Percentiles rank a stretch among this genome's conserved stretches.
Conservation (phyloP, 1,140 invertebrate genomes). For the Ceratina australensis region DNA sequence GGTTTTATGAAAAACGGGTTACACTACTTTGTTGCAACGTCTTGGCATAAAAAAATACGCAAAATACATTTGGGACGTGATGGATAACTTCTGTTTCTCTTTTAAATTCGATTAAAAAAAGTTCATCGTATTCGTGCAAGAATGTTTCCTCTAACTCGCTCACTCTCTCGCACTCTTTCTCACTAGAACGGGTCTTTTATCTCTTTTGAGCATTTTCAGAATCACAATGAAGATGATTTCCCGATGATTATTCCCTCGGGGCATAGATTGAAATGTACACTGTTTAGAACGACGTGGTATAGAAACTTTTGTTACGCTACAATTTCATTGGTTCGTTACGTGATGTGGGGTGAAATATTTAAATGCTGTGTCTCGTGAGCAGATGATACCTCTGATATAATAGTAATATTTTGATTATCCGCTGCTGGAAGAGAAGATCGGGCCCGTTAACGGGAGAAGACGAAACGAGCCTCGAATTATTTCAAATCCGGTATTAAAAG, state of each 20-base stretch:
- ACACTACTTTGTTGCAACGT: slow-evolving; percentile 7
- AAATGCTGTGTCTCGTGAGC: slow-evolving; percentile 2
- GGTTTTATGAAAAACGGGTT: slow-evolving; percentile 1
- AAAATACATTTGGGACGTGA: slow-evolving; percentile 27
- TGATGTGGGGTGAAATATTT: background rate
- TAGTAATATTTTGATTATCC: slow-evolving; percentile 4
- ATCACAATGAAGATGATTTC: slow-evolving; percentile 28
- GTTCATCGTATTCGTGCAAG: background rate
- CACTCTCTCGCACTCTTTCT: too few species aligned
- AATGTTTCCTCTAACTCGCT: background rate
- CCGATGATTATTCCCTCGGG: background rate
- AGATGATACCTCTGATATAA: background rate
- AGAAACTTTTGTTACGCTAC: background rate
- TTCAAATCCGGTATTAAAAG: background rate
- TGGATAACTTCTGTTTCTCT: background rate
- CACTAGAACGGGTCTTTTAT: background rate
- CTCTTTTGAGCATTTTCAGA: slow-evolving; percentile 31
- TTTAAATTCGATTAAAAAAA: slow-evolving; percentile 1
- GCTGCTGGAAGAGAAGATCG: background rate
- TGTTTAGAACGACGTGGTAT: background rate
- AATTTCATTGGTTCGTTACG: slow-evolving; percentile 13
- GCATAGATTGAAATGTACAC: slow-evolving; percentile 21
- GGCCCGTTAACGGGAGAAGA: background rate
- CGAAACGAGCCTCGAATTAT: background rate
- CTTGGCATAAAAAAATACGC: slow-evolving; percentile 44